Evolutionary conservation across 1,140 invertebrate genomes (phyloP).

Genomic region (Macrobrachium rosenbergii): DNA sequence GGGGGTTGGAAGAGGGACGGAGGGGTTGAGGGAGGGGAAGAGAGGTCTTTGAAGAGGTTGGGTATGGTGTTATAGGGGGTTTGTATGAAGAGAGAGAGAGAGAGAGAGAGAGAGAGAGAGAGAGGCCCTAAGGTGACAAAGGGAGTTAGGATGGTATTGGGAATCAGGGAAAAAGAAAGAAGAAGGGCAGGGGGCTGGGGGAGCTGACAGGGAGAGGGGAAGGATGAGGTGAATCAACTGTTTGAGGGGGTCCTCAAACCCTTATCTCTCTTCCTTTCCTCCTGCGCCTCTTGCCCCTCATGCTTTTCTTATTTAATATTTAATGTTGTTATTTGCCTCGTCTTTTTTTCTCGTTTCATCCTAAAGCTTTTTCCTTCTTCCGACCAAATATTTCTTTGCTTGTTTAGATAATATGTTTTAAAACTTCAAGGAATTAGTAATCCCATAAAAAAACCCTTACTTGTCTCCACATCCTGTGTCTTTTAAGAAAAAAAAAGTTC

Average conservation of each 20-base stretch:
- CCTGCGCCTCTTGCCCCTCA: background rate
- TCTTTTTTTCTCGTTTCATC: too few relatives aligned
- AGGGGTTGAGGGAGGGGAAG: background rate
- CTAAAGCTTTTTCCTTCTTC: background rate
- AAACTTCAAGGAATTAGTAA: too few relatives aligned
- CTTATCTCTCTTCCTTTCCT: slow-evolving; percentile 2
- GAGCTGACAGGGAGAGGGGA: background rate
- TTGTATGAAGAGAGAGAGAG: background rate
- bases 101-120: slow-evolving; percentile 22
- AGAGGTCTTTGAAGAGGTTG: background rate
- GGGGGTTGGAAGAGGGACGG: background rate
- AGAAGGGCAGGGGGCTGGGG: background rate
- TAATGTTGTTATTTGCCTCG: background rate
- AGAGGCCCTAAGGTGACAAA: background rate
- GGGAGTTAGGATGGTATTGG: background rate
- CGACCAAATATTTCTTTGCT: too few relatives aligned
- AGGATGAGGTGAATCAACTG: background rate
- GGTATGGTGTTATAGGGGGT: background rate
- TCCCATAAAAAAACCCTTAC: too few relatives aligned
- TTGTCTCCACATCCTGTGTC: too few relatives aligned
- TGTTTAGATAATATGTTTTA: too few relatives aligned
- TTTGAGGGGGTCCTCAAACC: background rate
- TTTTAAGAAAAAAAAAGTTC: too few relatives aligned
- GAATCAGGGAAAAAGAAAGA: background rate
- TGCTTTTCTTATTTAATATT: background rate